Evolutionary conservation across 1,140 invertebrate species (phyloP).

Genomic region (Samia ricini): DNA sequence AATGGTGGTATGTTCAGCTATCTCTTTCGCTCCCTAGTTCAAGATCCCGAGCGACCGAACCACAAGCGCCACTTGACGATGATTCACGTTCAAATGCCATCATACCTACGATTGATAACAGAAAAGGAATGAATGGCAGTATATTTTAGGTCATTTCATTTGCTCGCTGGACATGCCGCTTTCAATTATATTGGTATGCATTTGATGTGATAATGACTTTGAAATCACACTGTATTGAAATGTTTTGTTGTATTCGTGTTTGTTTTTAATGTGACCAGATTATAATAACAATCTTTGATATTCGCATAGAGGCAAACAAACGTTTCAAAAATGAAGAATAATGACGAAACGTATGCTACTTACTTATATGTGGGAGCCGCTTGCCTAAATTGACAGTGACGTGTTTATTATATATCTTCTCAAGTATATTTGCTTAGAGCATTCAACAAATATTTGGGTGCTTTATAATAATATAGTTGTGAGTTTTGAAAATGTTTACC

Average conservation of each 20-base stretch:
- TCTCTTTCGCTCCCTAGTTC: slow-evolving; percentile 63
- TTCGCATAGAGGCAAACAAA: neutral
- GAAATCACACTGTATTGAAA: neutral
- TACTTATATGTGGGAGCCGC: neutral
- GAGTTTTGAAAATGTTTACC: neutral
- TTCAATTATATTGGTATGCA: slow-evolving; percentile 19
- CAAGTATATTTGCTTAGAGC: neutral
- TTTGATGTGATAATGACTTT: slow-evolving; percentile 7
- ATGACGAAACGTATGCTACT: neutral
- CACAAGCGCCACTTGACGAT: slow-evolving; percentile 74
- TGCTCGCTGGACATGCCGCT: slow-evolving; percentile 41
- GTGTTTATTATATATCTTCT: neutral
- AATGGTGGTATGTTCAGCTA: slow-evolving; percentile 62
- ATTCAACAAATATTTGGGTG: neutral
- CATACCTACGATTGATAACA: slow-evolving; percentile 75
- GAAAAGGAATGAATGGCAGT: slow-evolving; percentile 63
- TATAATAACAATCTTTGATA: neutral
- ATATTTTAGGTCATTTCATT: slow-evolving; percentile 55
- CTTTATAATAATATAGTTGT: slow-evolving; percentile 1
- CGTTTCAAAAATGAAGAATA: neutral
- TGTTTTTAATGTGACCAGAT: neutral
- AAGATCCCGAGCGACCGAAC: slow-evolving; percentile 59
- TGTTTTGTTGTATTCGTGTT: neutral
- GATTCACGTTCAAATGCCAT: slow-evolving; percentile 73
- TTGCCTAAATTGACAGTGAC: neutral